Conservation (phyloP, 1,140 invertebrate genomes). For the Rhopalosiphum padi region DNA sequence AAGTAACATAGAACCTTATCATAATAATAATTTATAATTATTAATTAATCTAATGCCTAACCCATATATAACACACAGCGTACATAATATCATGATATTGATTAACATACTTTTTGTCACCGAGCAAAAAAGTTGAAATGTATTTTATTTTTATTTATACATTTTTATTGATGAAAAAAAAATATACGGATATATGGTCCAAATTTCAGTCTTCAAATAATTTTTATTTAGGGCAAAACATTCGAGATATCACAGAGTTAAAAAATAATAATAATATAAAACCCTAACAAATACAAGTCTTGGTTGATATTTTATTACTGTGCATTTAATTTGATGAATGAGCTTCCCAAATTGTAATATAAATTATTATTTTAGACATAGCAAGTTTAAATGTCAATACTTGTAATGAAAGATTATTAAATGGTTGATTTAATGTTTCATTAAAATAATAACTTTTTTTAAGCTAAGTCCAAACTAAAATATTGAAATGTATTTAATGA, state of each 20-base stretch:
- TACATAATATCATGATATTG: neutral
- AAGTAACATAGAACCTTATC: neutral
- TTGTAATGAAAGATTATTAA: neutral
- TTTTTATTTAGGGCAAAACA: slow-evolving; percentile 55
- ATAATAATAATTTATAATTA: neutral
- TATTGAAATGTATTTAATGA: neutral
- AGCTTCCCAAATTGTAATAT: slow-evolving; percentile 3
- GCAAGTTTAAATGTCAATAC: slow-evolving; percentile 41
- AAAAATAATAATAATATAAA: slow-evolving; percentile 38
- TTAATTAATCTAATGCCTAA: neutral
- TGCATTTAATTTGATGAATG: slow-evolving; percentile 47
- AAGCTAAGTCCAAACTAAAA: neutral
- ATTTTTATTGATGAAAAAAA: slow-evolving; percentile 38
- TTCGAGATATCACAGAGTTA: slow-evolving; percentile 51
- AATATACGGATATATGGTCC: slow-evolving; percentile 51
- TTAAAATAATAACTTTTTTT: neutral
- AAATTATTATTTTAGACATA: neutral
- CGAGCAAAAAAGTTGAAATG: neutral
- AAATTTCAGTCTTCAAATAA: slow-evolving; percentile 54
- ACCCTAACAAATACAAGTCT: slow-evolving; percentile 38
- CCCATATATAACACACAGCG: neutral
- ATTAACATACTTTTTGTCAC: neutral
- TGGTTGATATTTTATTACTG: slow-evolving; percentile 34
- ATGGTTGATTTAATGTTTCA: neutral
- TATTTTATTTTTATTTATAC: neutral